Conservation (phyloP, 2,113 vertebrate genomes). For the Climacteris rufus region DNA sequence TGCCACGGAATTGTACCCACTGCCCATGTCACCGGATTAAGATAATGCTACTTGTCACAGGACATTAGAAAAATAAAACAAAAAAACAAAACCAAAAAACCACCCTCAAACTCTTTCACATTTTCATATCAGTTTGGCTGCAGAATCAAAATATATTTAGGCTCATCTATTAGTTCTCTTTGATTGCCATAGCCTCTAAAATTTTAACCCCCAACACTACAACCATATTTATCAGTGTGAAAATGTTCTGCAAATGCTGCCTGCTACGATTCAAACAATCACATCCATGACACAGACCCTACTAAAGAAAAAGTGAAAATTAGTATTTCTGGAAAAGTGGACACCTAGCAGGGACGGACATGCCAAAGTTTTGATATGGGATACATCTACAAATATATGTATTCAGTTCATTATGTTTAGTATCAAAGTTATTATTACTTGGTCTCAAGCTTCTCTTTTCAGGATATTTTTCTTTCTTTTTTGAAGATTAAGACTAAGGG, state of each 20-base stretch:
- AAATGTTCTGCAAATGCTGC: background rate
- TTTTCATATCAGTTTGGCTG: background rate
- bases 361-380: background rate
- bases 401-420: background rate
- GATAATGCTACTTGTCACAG: background rate
- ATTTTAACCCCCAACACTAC: background rate
- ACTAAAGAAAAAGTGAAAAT: background rate
- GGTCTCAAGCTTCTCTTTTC: background rate
- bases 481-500: background rate
- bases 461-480: background rate
- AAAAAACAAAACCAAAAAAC: accelerated
- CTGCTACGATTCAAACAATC: background rate
- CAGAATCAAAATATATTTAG: background rate
- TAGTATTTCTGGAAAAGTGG: background rate
- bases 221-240: background rate
- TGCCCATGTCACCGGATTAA: background rate
- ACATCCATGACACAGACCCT: background rate
- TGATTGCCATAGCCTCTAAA: background rate
- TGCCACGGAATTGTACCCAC: background rate
- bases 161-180: background rate
- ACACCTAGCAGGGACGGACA: background rate
- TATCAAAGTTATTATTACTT: background rate
- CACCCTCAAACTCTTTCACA: background rate
- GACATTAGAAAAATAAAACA: background rate
- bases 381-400: background rate